These are phyloP conservation scores for Brienomyrus brachyistius DNA, from an alignment of 2,113 vertebrate genomes.

Conservation along the genomic window DNA sequence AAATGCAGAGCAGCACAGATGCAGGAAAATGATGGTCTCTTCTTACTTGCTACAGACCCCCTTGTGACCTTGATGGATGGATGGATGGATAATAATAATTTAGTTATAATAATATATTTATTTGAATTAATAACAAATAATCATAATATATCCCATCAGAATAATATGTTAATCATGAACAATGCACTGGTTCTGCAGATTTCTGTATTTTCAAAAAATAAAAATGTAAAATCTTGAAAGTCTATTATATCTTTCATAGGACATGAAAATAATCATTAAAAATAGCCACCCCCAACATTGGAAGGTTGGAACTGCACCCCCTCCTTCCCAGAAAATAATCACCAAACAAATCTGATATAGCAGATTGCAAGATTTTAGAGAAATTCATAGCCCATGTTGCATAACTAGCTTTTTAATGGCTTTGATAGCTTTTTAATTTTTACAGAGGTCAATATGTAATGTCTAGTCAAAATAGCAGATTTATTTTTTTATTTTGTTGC, in stretches of 20 bases:
- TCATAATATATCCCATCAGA: not conserved
- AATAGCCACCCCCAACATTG: no score
- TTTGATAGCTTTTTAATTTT: not conserved
- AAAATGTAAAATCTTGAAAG: not conserved
- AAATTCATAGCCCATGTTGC: not conserved
- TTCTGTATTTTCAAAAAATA: not conserved
- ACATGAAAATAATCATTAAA: not conserved
- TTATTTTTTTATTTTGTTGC: not conserved
- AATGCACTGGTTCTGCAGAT: not conserved
- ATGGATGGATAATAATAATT: no score
- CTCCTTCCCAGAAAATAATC: not conserved
- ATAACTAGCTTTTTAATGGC: not conserved
- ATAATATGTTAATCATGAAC: not conserved
- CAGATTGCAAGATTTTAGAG: not conserved
- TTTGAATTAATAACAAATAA: not conserved
- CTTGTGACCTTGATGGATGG: no score
- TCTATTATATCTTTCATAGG: not conserved
- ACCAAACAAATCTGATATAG: not conserved
- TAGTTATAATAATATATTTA: no score
- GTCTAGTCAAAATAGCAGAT: not conserved
- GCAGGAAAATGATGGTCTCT: not conserved
- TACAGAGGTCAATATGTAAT: not conserved
- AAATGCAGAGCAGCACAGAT: not conserved
- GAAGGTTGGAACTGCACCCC: not conserved
- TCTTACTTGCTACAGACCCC: not conserved